These are phyloP conservation scores for Dynastes grantii DNA, from an alignment of 2,888 invertebrate species.

Conservation along the genomic window DNA sequence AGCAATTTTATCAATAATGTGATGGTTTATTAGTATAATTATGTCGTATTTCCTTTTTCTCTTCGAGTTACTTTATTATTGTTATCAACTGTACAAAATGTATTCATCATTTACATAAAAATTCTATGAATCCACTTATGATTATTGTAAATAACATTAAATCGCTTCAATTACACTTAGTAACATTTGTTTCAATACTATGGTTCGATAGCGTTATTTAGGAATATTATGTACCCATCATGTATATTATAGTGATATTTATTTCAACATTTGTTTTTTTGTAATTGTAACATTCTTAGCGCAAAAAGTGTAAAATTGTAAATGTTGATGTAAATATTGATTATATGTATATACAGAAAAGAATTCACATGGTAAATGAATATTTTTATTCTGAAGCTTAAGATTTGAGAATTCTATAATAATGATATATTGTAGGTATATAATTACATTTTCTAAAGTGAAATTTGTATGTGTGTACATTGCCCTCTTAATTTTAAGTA, in stretches of 20 bases:
- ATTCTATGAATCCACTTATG: conserved; percentile 3
- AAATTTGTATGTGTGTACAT: conserved; percentile 47
- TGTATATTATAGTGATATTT: conserved; percentile 44
- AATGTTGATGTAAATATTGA: conserved; percentile 51
- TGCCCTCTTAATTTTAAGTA: conserved; percentile 41
- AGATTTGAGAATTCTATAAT: conserved; percentile 36
- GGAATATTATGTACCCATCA: background rate
- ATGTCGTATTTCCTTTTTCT: conserved; percentile 15
- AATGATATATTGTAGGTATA: conserved; percentile 16
- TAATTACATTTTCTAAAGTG: conserved; percentile 39
- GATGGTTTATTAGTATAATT: conserved; percentile 40
- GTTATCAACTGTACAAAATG: background rate
- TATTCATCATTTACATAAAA: background rate
- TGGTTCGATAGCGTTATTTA: background rate
- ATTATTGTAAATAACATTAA: conserved; percentile 33
- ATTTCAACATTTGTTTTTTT: conserved; percentile 50
- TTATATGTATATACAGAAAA: conserved; percentile 35
- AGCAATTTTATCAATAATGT: conserved; percentile 35
- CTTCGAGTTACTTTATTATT: conserved; percentile 10
- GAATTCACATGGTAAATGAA: conserved; percentile 26
- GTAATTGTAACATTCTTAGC: background rate
- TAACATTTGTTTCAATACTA: background rate
- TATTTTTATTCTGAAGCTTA: conserved; percentile 41
- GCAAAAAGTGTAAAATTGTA: conserved; percentile 26
- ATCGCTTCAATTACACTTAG: conserved; percentile 2